Conservation (phyloP, 1,140 invertebrate genomes). For the Eupeodes corollae region DNA sequence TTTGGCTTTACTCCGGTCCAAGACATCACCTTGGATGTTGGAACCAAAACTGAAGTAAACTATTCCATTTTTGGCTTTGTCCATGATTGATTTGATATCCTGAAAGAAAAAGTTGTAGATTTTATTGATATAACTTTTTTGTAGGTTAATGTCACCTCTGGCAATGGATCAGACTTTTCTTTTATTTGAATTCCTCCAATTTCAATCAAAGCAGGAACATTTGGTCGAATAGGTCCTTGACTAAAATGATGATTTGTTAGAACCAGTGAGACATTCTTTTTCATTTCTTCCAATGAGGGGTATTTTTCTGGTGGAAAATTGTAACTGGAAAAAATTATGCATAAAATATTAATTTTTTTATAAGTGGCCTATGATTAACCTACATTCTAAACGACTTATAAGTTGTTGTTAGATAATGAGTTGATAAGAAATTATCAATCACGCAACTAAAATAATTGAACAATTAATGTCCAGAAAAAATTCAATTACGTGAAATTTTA, state of each 20-base stretch:
- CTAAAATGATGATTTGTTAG: slow-evolving; percentile 1
- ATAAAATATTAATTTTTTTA: too few relatives aligned
- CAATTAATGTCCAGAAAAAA: too few relatives aligned
- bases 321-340: background rate
- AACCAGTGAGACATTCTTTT: background rate
- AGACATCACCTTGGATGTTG: slow-evolving; percentile 5
- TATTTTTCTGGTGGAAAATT: background rate
- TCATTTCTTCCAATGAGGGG: background rate
- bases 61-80: slow-evolving; percentile 14
- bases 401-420: too few relatives aligned
- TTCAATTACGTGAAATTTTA: too few relatives aligned
- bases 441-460: too few relatives aligned
- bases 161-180: slow-evolving; percentile 11
- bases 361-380: too few relatives aligned
- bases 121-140: background rate
- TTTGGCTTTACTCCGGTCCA: slow-evolving; percentile 1
- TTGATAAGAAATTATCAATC: too few relatives aligned
- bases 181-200: slow-evolving; percentile 26
- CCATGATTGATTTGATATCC: slow-evolving; percentile 23
- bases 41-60: slow-evolving; percentile 26
- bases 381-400: too few relatives aligned
- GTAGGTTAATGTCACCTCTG: slow-evolving; percentile 21
- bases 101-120: slow-evolving; percentile 12
- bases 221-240: slow-evolving; percentile 7
- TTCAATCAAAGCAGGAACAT: slow-evolving; percentile 20